phyloP scores from a whole-genome alignment of 2,113 vertebrate genomes.

The Phrynosoma platyrhinos region DNA sequence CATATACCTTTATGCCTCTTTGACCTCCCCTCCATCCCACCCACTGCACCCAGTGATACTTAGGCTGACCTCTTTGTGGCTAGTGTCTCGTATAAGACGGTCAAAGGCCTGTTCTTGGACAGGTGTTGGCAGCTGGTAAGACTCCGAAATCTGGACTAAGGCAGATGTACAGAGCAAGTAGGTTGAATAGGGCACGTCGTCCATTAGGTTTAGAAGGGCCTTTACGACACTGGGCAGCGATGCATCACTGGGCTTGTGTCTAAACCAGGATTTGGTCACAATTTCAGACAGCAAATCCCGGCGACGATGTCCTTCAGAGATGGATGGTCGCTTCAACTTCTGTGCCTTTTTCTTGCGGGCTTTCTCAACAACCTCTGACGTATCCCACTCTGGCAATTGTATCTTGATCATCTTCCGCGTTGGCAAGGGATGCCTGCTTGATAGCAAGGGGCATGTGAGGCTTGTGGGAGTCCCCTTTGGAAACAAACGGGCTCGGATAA shows the following conservation, averaged over 20 bases:
- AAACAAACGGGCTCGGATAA: constrained; percentile 60
- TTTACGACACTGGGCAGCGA: not conserved
- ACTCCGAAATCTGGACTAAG: constrained; percentile 41
- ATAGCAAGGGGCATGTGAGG: constrained; percentile 37
- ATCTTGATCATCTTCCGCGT: constrained; percentile 10
- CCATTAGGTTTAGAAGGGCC: constrained; percentile 31
- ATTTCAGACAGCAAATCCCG: constrained; percentile 36
- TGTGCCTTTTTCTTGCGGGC: not conserved
- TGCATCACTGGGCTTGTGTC: constrained; percentile 4
- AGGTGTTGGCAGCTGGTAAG: not conserved
- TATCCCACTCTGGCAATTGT: not conserved
- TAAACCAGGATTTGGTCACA: constrained; percentile 30
- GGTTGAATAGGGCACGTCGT: not conserved
- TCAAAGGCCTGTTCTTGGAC: not conserved
- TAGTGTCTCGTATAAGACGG: constrained; percentile 50
- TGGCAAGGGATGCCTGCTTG: not conserved
- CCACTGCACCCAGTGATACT: no score
- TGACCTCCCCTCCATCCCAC: not conserved
- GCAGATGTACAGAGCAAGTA: constrained; percentile 36
- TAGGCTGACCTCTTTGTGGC: constrained; percentile 14
- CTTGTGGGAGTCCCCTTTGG: constrained; percentile 46
- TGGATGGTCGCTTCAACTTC: not conserved
- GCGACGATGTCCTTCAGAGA: not conserved
- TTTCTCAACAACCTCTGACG: not conserved
- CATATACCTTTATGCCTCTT: not conserved